phyloP scores from a whole-genome alignment of 2,113 vertebrate genomes.

The Pelecanus crispus region DNA sequence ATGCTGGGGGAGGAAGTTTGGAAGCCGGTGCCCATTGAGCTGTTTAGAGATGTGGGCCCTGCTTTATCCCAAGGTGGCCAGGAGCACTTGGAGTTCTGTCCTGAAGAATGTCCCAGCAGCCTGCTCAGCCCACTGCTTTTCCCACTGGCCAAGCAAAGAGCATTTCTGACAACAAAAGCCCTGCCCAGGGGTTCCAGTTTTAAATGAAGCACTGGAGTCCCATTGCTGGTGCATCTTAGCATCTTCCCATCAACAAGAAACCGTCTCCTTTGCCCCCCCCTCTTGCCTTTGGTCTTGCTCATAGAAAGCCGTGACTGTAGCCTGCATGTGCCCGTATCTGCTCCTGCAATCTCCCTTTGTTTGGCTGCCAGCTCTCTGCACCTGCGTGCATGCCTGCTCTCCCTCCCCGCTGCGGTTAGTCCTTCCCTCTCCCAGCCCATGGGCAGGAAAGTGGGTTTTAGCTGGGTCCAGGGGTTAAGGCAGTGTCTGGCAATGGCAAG shows the following conservation, averaged over 20 bases:
- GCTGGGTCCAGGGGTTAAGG: background rate
- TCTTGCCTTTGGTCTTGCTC: background rate
- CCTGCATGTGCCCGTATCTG: background rate
- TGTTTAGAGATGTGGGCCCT: background rate
- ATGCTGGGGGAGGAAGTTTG: background rate
- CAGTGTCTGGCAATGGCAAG: background rate
- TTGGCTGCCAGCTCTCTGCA: slow-evolving; percentile 54
- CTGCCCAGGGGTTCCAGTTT: background rate
- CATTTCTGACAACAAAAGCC: background rate
- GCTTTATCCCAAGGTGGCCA: background rate
- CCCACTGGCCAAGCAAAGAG: background rate
- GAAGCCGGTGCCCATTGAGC: background rate
- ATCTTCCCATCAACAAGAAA: background rate
- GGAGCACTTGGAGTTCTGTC: background rate
- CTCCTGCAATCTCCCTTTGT: slow-evolving; percentile 48
- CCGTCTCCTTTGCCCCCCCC: background rate
- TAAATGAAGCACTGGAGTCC: background rate
- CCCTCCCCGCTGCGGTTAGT: background rate
- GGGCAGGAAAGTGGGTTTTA: background rate
- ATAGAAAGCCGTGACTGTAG: background rate
- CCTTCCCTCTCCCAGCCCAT: slow-evolving; percentile 5
- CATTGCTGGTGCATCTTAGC: background rate
- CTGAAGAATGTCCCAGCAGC: background rate
- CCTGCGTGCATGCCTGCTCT: slow-evolving; percentile 19
- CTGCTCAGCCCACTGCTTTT: background rate